Conservation (phyloP, 1,140 invertebrate species). For the Neodiprion virginianus region DNA sequence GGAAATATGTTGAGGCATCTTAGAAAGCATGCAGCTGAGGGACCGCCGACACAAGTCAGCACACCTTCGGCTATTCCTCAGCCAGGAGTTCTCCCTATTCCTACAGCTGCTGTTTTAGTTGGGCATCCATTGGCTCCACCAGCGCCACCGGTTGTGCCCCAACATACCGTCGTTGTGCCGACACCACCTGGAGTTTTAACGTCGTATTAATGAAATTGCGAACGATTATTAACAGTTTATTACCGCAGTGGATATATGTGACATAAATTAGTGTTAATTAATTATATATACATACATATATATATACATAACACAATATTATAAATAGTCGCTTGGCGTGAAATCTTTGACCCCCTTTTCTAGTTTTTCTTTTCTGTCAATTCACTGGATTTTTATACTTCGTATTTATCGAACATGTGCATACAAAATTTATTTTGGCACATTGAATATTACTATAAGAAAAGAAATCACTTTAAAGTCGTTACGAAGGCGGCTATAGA, state of each 20-base stretch:
- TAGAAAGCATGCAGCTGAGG: constrained; percentile 61
- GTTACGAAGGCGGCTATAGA: neutral
- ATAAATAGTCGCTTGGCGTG: too few species aligned
- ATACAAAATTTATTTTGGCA: neutral
- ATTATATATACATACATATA: constrained; percentile 36
- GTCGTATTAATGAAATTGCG: constrained; percentile 47
- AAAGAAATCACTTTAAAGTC: neutral
- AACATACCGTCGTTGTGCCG: constrained; percentile 60
- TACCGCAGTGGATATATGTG: constrained; percentile 10
- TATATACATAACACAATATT: constrained; percentile 13
- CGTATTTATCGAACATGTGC: neutral
- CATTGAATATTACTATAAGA: neutral
- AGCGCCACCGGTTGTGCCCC: constrained; percentile 52
- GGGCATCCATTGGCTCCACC: constrained; percentile 56
- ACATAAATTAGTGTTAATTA: constrained; percentile 14
- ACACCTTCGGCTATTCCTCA: constrained; percentile 54
- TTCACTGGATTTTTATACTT: neutral
- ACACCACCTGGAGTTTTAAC: constrained; percentile 58
- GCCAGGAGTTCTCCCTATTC: constrained; percentile 46
- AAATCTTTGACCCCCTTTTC: too few species aligned
- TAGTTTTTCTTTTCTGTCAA: too few species aligned
- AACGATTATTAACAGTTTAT: constrained; percentile 14
- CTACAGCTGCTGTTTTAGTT: constrained; percentile 51
- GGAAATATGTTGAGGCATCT: constrained; percentile 74
- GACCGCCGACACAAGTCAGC: constrained; percentile 57